Percentiles rank a stretch among this genome's conserved stretches.
Conservation (phyloP, 2,888 invertebrate genomes). For the Drosophila mayaguana region DNA sequence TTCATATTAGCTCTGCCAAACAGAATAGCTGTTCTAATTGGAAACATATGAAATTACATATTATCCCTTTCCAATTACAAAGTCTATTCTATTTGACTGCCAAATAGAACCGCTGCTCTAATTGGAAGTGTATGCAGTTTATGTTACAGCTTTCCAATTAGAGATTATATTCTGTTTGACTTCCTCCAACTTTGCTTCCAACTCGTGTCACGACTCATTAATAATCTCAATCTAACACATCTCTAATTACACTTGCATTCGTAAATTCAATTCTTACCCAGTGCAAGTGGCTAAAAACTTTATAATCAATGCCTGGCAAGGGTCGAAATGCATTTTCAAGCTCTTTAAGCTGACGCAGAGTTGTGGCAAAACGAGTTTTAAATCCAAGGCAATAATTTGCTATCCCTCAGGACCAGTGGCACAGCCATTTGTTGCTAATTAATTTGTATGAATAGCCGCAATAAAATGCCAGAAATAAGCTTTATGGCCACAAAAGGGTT, state of each 20-base stretch:
- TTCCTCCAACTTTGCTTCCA: neutral
- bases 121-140: neutral
- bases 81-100: neutral
- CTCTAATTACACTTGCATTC: neutral
- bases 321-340: neutral
- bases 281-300: slow-evolving; percentile 8
- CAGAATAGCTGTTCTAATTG: neutral
- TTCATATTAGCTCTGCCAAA: neutral
- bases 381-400: slow-evolving; percentile 23
- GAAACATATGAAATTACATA: neutral
- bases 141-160: neutral
- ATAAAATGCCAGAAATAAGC: slow-evolving; percentile 50
- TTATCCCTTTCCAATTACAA: too few species aligned
- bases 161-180: neutral
- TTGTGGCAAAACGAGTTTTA: slow-evolving; percentile 18
- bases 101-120: neutral
- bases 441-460: slow-evolving; percentile 66
- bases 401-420: slow-evolving; percentile 6
- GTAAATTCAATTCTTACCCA: neutral
- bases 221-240: neutral
- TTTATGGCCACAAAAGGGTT: slow-evolving; percentile 58
- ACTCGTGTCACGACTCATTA: neutral
- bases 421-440: slow-evolving; percentile 54
- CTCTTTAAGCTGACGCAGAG: slow-evolving; percentile 4
- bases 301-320: slow-evolving; percentile 11